Conservation (phyloP, 1,140 invertebrate genomes). For the Dinoponera quadriceps region DNA sequence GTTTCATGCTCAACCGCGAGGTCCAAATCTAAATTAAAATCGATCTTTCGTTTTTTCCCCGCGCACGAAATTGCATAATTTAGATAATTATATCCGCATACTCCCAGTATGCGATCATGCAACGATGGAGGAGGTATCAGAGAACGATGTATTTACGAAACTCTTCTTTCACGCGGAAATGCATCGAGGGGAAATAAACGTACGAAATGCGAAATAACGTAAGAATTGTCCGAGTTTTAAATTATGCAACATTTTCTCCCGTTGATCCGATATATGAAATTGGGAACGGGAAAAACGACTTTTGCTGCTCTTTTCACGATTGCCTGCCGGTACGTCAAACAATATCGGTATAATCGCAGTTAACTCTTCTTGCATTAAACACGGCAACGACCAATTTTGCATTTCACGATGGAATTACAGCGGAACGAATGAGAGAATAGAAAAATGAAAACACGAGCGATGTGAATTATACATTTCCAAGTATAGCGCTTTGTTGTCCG, state of each 20-base stretch:
- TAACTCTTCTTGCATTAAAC: constrained; percentile 21
- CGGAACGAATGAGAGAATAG: constrained; percentile 26
- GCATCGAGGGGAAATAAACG: background rate
- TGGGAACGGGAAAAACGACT: constrained; percentile 2
- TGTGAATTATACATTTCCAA: constrained; percentile 24
- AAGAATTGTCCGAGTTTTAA: background rate
- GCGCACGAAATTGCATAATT: constrained; percentile 28
- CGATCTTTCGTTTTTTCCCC: background rate
- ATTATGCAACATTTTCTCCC: background rate
- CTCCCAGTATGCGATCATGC: background rate
- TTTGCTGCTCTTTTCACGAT: constrained; percentile 16
- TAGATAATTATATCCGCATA: constrained; percentile 11
- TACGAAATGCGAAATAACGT: background rate
- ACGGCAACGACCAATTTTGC: constrained; percentile 48
- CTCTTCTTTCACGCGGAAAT: background rate
- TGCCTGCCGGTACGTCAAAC: constrained; percentile 11
- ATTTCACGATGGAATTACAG: constrained; percentile 51
- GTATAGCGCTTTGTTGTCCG: background rate
- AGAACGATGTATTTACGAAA: constrained; percentile 12
- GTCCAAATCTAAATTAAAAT: constrained; percentile 30
- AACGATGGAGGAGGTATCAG: background rate
- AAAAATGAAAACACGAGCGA: constrained; percentile 6
- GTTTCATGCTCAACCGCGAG: constrained; percentile 15
- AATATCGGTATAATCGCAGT: constrained; percentile 46
- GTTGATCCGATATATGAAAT: background rate